Evolutionary conservation across 2,113 vertebrate species (phyloP), one percentile per base, ranked within the genome.

Genomic region (Amblyopsis rosae): DNA sequence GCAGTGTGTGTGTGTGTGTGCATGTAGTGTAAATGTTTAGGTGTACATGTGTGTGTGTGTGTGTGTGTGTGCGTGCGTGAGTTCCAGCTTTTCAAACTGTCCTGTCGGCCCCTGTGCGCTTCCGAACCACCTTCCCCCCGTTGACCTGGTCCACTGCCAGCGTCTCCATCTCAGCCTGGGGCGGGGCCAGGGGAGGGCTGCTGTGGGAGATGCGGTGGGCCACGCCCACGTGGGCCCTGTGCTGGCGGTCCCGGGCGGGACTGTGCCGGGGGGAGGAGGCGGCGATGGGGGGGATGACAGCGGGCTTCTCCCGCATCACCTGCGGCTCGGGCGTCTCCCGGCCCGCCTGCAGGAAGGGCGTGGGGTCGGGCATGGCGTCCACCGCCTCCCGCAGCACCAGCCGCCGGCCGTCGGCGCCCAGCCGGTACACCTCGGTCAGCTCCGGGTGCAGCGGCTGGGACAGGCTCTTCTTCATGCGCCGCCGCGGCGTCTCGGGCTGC

Each of bases 301-400:
- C 67, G 0, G 96, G 97, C 79, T 95, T 87, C 75, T 98, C 96
- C 73, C 95, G 95, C 19, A 96, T 63, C 0, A 96, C 86, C 26
- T 97, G 96, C 0, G 93, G 90, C 60, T 98, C 96, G 0, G 92
- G 86, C 0, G 94, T 84, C 3, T 87, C 82, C 61, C 86, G 79
- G 2, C 82, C 84, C 0, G 96, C 94, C 91, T 97, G 85, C 48
- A 99, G 90, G 60, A 99, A 99, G 0, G 98, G 98, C 0, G 96
- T 97, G 59, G 98, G 98, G 79, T 99, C 98, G 0, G 98, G 98
- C 98, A 99, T 99, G 74, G 95, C 95, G 8, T 98, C 96, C 17
- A 98, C 89, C 0, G 94, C 84, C 80, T 98, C 97, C 2, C 97
- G 87, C 32, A 99, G 61, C 5, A 96, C 92, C 54, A 98, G 85